Base-by-base conservation (phyloP, 2,888 invertebrate species). In the Caenorhabditis auriculariae region DNA sequence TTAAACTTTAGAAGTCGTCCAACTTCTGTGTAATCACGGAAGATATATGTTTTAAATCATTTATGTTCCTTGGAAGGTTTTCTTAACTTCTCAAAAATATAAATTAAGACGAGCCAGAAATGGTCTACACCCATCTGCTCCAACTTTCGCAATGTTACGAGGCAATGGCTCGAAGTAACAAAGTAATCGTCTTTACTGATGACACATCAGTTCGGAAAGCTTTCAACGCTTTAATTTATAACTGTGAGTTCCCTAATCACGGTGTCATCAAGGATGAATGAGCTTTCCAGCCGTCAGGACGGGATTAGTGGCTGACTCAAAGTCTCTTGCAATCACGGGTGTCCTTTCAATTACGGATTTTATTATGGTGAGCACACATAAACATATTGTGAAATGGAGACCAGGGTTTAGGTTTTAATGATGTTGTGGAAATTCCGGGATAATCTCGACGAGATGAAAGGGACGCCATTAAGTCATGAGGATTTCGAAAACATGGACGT, bases 341-440 rank as follows among this genome's bases (percentile, higher is more conserved):
- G 68, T 68, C 29, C 45, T 68, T 15, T 68, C 68, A 32, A 62
- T 61, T n/a, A 68, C 68, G 29, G 68, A 68, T 43, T 68, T 68
- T 35, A 65, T 68, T 17, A 68, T 68, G 68, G 62, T 66, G 41
- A 54, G 32, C 23, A 15, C 12, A 24, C 32, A 12, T 32, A n/a
- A 32, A 12, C 9, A 32, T 32, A 32, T 32, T 32, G 35, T 32
- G 35, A 32, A 32, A 32, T 12, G 35, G n/a, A 12, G n/a, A 32
- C 35, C 7, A 12, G n/a, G 9, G 28, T 35, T 15, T 29, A 60
- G 60, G 52, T 66, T 15, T 38, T 67, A 9, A 67, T 67, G 67
- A 64, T 63, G 55, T 49, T 64, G 51, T 67, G 67, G 67, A 67
- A 67, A 42, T 64, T 58, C 49, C 57, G 62, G 43, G 62, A 62